These are phyloP conservation scores for Thunnus albacares DNA, from an alignment of 2,797 vertebrate genomes.

Conservation along the genomic window DNA sequence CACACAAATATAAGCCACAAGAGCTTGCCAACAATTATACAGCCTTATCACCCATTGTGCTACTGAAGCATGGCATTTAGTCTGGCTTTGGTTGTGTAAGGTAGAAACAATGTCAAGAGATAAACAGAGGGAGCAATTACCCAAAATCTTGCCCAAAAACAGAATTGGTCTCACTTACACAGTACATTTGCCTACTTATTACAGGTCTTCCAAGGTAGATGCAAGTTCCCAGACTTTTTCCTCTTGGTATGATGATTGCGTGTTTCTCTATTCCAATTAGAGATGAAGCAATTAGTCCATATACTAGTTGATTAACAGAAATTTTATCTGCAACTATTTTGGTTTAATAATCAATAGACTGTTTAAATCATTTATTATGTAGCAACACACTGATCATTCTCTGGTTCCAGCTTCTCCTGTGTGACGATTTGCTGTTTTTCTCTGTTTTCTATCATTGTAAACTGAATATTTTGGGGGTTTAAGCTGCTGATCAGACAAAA, in stretches of 20 bases:
- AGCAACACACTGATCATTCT: background rate
- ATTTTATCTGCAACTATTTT: background rate
- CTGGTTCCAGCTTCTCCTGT: background rate
- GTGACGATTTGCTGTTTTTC: background rate
- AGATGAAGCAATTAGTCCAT: background rate
- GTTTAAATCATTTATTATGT: background rate
- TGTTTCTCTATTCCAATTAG: background rate
- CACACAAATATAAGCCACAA: constrained; percentile 45
- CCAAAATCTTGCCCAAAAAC: constrained; percentile 29
- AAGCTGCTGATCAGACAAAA: background rate
- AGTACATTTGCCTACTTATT: constrained; percentile 5
- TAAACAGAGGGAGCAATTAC: constrained; percentile 36
- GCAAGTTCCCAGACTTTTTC: background rate
- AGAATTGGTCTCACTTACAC: constrained; percentile 28
- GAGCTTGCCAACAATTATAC: constrained; percentile 46
- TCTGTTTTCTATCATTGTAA: background rate
- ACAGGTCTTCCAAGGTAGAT: background rate
- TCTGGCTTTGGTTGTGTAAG: constrained; percentile 43
- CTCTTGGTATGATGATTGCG: background rate
- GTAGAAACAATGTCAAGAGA: constrained; percentile 52
- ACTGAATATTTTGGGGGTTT: background rate
- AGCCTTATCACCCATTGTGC: constrained; percentile 48
- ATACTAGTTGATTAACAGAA: background rate
- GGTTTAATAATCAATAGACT: background rate
- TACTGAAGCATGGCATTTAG: constrained; percentile 65